Evolutionary conservation across 2,888 invertebrate genomes (phyloP).

Genomic region (Drosophila nr. fundita): DNA sequence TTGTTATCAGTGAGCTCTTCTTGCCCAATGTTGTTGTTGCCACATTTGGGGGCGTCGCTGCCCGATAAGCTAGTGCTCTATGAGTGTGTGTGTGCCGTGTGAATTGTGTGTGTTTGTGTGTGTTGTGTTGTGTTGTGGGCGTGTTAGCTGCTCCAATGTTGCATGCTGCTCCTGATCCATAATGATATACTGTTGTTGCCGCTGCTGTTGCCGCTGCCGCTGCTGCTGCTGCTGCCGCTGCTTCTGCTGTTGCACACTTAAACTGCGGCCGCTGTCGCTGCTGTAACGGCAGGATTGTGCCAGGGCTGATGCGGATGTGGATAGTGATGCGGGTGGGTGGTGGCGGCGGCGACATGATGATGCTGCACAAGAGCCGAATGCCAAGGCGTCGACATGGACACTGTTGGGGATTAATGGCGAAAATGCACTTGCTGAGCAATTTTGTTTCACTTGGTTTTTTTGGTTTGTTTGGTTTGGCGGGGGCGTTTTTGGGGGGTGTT

Average conservation of each 20-base stretch:
- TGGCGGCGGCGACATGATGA: constrained; percentile 66
- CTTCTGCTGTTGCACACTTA: constrained; percentile 59
- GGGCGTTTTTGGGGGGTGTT: neutral
- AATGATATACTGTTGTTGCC: constrained; percentile 2
- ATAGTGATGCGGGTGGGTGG: constrained; percentile 82
- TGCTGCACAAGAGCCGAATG: constrained; percentile 85
- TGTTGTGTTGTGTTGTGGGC: constrained; percentile 19
- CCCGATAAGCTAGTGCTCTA: constrained; percentile 23
- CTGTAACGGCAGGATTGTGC: constrained; percentile 84
- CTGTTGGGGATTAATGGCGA: constrained; percentile 85
- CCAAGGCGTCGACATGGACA: constrained; percentile 84
- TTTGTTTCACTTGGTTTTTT: constrained; percentile 58
- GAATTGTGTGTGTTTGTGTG: constrained; percentile 1
- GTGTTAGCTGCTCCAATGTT: constrained; percentile 19
- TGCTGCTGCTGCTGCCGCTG: constrained; percentile 77
- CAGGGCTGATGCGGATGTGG: constrained; percentile 85
- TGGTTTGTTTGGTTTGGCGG: neutral
- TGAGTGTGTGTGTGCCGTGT: constrained; percentile 9
- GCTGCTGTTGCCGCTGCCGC: constrained; percentile 58
- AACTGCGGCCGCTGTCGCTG: constrained; percentile 83
- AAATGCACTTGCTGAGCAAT: constrained; percentile 85
- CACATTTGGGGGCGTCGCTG: constrained; percentile 45
- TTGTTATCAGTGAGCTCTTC: constrained; percentile 17
- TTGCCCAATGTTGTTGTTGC: constrained; percentile 16
- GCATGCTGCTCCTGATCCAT: constrained; percentile 10